These are phyloP conservation scores for Procambarus clarkii DNA, from an alignment of 1,140 invertebrate species.

Conservation along the genomic window DNA sequence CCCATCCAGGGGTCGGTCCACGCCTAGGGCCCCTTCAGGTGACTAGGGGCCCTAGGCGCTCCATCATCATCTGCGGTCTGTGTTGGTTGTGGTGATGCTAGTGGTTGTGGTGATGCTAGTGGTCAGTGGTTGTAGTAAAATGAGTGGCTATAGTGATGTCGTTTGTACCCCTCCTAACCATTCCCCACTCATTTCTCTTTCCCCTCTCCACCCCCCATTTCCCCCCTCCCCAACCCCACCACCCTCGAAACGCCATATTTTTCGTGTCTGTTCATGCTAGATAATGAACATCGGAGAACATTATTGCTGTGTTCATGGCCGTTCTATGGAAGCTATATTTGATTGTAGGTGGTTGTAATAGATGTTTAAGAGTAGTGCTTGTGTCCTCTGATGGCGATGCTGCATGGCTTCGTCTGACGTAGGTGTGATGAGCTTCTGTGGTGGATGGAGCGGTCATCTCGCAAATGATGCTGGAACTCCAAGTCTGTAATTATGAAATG, in stretches of 20 bases:
- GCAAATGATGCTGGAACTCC: too few species aligned
- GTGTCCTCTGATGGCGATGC: too few species aligned
- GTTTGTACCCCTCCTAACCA: background rate
- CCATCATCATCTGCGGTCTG: slow-evolving; percentile 22
- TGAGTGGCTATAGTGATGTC: background rate
- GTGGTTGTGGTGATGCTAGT: background rate
- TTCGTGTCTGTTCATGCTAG: slow-evolving; percentile 24
- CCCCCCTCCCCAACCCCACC: slow-evolving; percentile 10
- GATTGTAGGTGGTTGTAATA: too few species aligned
- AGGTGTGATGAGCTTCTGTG: too few species aligned
- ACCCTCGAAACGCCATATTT: background rate
- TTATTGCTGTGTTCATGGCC: slow-evolving; percentile 29
- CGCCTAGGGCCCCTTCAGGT: background rate
- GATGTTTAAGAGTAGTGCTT: too few species aligned
- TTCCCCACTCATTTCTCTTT: slow-evolving; percentile 42
- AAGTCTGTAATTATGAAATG: too few species aligned
- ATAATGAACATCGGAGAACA: slow-evolving; percentile 10
- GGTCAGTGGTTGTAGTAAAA: background rate
- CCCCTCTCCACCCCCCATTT: background rate
- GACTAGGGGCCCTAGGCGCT: slow-evolving; percentile 30
- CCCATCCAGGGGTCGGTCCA: background rate
- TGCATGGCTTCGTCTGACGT: too few species aligned
- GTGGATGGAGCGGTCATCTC: too few species aligned
- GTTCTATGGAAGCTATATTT: slow-evolving; percentile 1
- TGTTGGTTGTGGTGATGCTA: background rate